Evolutionary conservation across 2,888 invertebrate species (phyloP).

Genomic region (Calliphora vomitoria): DNA sequence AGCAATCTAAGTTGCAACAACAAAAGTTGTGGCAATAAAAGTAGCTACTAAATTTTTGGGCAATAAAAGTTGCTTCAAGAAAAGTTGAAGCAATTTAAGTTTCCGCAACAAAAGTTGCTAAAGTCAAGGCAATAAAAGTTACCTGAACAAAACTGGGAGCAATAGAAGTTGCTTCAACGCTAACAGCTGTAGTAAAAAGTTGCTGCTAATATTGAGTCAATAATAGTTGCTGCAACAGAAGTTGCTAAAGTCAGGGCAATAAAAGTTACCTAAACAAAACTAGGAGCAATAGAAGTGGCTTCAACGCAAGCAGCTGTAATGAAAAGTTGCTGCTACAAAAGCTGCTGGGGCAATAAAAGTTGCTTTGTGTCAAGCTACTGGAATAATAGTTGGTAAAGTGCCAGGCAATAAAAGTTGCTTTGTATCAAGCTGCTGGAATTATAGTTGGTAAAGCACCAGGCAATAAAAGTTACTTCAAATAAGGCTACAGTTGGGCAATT

Average conservation of each 20-base stretch:
- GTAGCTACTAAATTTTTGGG: background rate
- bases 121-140: background rate
- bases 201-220: background rate
- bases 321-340: background rate
- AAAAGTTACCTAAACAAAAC: background rate
- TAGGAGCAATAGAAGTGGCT: background rate
- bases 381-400: background rate
- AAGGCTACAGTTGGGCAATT: background rate
- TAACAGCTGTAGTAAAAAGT: background rate
- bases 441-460: background rate
- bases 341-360: no score
- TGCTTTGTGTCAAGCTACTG: background rate
- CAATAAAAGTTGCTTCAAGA: constrained; percentile 6
- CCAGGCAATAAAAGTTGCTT: background rate
- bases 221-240: no score
- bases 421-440: no score
- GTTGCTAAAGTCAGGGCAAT: background rate
- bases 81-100: background rate
- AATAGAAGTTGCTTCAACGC: background rate
- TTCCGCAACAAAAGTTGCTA: background rate
- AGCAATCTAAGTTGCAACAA: constrained; percentile 1
- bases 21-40: background rate
- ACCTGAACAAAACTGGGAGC: background rate
- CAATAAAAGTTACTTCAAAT: background rate
- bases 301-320: no score